Conservation (phyloP, 1,140 invertebrate genomes). For the Tachypleus tridentatus region DNA sequence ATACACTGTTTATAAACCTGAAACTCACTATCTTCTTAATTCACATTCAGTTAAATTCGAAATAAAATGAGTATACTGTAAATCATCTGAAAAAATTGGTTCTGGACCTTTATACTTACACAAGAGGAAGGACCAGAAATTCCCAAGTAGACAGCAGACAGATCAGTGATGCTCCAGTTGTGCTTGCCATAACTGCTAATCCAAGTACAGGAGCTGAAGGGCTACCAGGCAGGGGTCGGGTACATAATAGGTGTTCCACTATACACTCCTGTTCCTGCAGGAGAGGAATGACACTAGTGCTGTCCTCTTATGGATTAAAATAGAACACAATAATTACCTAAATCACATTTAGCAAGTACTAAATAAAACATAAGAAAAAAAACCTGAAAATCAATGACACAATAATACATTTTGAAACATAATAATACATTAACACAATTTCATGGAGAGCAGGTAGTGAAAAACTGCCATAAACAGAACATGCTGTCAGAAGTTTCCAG, state of each 20-base stretch:
- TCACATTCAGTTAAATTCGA: no score
- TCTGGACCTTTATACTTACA: constrained; percentile 28
- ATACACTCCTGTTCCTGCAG: constrained; percentile 23
- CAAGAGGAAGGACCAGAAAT: constrained; percentile 31
- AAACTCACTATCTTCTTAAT: no score
- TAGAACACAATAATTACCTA: neutral
- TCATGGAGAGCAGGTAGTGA: no score
- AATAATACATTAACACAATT: neutral
- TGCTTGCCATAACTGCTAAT: constrained; percentile 24
- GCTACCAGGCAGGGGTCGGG: constrained; percentile 34
- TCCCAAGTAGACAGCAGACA: constrained; percentile 30
- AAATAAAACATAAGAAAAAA: constrained; percentile 36
- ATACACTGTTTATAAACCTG: no score
- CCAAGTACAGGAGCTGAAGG: constrained; percentile 31
- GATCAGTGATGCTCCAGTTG: constrained; percentile 29
- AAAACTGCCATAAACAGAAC: no score
- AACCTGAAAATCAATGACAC: constrained; percentile 24
- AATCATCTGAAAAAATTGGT: no score
- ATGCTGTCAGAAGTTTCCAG: no score
- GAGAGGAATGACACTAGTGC: constrained; percentile 7
- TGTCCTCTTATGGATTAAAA: constrained; percentile 6
- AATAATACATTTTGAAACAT: neutral
- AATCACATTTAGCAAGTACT: neutral
- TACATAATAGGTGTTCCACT: constrained; percentile 38
- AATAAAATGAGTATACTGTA: no score